Base-by-base conservation (phyloP, 2,888 invertebrate genomes). In the Thera obeliscata region DNA sequence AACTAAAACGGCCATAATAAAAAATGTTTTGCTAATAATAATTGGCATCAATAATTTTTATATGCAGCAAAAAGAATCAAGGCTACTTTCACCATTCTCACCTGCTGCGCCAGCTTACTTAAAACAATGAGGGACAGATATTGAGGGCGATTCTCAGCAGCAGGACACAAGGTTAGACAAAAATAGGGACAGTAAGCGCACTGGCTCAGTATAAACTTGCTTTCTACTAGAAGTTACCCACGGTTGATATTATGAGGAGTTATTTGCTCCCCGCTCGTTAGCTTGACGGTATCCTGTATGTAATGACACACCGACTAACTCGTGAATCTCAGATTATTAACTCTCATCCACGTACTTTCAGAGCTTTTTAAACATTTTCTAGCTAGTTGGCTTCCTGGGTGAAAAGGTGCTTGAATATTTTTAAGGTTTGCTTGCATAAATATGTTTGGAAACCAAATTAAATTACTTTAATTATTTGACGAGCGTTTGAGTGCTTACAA, bases 241-340 rank as follows among this genome's bases (percentile, higher is more conserved):
- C 74, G 76, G 43, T 35, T 66, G 65, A 66, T 69, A 69, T 76
- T 79, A 87, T 85, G 85, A 86, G 80, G 83, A 87, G 88, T 86
- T 90, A 88, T 89, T 89, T 87, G 87, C 85, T 84, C 77, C 76
- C 77, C 78, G 82, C 89, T 90, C 87, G 86, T 90, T 90, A 90
- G 84, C 78, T 74, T 79, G 79, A 83, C 82, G 79, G 86, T 86
- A 85, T 87, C 83, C 86, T 86, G 85, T 77, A 79, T 82, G 81
- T 85, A 87, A 87, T 81, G 84, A 84, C 83, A 84, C 79, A 75
- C 81, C 75, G 76, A 79, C 73, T 80, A 80, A 80, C 80, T 80
- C 78, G 77, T 79, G 64, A 80, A 79, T 81, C 78, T 81, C 77
- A 64, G 67, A 78, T 82, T 82, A 84, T 80, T 79, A 78, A 74